These are phyloP conservation scores for Unio delphinus DNA, from an alignment of 2,888 invertebrate genomes.

Conservation along the genomic window DNA sequence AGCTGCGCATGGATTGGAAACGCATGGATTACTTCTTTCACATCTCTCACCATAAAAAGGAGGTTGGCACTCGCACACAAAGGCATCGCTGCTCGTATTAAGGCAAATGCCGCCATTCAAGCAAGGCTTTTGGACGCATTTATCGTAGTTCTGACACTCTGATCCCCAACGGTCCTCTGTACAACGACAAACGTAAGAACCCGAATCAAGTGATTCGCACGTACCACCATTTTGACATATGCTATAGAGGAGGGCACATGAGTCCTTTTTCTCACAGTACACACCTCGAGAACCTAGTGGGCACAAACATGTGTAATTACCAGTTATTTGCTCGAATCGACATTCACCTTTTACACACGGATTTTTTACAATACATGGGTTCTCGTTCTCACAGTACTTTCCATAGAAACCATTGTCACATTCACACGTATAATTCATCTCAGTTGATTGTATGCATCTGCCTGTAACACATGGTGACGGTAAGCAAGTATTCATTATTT, in stretches of 20 bases:
- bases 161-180: constrained; percentile 49
- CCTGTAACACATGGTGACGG: constrained; percentile 42
- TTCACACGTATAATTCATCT: constrained; percentile 22
- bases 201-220: constrained; percentile 39
- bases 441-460: constrained; percentile 17
- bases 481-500: constrained; percentile 40
- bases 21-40: constrained; percentile 42
- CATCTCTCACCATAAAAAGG: constrained; percentile 46
- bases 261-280: constrained; percentile 36
- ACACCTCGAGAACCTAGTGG: constrained; percentile 32
- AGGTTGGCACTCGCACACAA: constrained; percentile 32
- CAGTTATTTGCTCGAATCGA: constrained; percentile 1
- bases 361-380: constrained; percentile 27
- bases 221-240: constrained; percentile 54
- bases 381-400: constrained; percentile 24
- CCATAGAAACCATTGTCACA: constrained; percentile 40
- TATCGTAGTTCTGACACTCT: constrained; percentile 51
- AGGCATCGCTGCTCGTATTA: constrained; percentile 39
- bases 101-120: constrained; percentile 57
- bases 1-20: constrained; percentile 26
- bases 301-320: constrained; percentile 30
- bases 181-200: constrained; percentile 58
- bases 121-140: constrained; percentile 57
- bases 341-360: constrained; percentile 35
- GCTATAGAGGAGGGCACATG: constrained; percentile 26